Evolutionary conservation across 2,888 invertebrate species (phyloP).

Genomic region (Caenorhabditis angaria): DNA sequence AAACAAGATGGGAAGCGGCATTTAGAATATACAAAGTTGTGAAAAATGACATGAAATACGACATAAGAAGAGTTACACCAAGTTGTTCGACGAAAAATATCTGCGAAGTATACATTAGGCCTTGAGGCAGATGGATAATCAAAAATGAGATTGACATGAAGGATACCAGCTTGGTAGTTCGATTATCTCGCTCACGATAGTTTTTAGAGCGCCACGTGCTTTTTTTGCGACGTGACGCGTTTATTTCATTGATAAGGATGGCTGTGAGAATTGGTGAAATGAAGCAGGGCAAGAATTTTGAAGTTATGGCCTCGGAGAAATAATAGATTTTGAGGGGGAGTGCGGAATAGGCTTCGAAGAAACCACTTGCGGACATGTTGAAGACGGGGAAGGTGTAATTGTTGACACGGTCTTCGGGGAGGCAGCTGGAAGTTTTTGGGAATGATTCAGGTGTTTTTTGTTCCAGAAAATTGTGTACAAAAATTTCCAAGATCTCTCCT

Average conservation of each 20-base stretch:
- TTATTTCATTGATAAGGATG: neutral
- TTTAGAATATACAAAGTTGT: neutral
- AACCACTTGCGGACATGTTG: neutral
- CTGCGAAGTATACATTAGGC: neutral
- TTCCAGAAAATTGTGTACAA: no score
- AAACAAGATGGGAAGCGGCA: neutral
- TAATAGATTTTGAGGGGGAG: neutral
- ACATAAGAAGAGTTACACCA: neutral
- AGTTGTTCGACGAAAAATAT: constrained; percentile 1
- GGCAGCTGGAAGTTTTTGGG: neutral
- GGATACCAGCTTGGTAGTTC: neutral
- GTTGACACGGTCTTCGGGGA: neutral
- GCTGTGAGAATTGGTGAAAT: neutral
- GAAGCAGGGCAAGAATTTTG: neutral
- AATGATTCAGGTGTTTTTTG: no score
- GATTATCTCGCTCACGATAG: neutral
- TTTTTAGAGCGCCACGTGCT: neutral
- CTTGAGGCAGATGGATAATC: neutral
- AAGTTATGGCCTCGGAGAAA: neutral
- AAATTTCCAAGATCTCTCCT: no score
- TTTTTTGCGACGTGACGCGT: neutral
- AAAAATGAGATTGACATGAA: neutral
- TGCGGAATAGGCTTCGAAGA: neutral
- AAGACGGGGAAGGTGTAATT: neutral
- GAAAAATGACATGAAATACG: neutral